phyloP scores from a whole-genome alignment of 2,888 invertebrate genomes.

The Acleris cristana region DNA sequence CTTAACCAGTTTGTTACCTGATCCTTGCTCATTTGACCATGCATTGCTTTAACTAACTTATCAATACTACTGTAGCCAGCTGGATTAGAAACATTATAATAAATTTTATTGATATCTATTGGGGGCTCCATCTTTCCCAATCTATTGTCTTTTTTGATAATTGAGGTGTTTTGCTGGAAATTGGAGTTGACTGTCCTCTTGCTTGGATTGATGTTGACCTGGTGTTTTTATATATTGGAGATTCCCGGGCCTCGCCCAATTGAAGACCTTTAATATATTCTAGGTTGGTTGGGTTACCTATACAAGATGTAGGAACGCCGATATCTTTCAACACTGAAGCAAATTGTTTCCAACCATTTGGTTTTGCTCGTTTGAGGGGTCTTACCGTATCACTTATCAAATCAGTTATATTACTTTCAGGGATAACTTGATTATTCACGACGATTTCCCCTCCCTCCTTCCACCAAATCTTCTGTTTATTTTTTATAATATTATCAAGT shows the following conservation, averaged over 20 bases:
- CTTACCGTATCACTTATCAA: slow-evolving; percentile 45
- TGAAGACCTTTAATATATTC: slow-evolving; percentile 36
- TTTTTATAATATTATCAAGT: slow-evolving; percentile 34
- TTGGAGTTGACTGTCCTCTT: neutral
- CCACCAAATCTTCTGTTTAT: slow-evolving; percentile 40
- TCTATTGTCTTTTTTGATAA: slow-evolving; percentile 40
- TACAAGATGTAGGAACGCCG: slow-evolving; percentile 42
- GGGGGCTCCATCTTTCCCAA: slow-evolving; percentile 49
- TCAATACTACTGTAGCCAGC: slow-evolving; percentile 44
- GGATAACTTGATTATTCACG: slow-evolving; percentile 41
- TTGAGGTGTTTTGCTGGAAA: slow-evolving; percentile 15
- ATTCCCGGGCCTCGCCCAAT: neutral
- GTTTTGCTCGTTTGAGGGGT: slow-evolving; percentile 44
- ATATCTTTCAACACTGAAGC: slow-evolving; percentile 42
- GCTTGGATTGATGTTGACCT: neutral
- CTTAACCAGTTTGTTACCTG: slow-evolving; percentile 42
- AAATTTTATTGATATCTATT: slow-evolving; percentile 45
- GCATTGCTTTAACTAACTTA: slow-evolving; percentile 42
- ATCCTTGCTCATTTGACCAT: slow-evolving; percentile 41
- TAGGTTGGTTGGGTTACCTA: slow-evolving; percentile 44
- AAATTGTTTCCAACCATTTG: slow-evolving; percentile 47
- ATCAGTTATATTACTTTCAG: slow-evolving; percentile 47
- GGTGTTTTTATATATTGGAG: slow-evolving; percentile 9
- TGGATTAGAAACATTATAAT: slow-evolving; percentile 44
- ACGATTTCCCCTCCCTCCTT: slow-evolving; percentile 41